A percentile compares a stretch with the other conserved stretches of the same genome.
These are phyloP conservation scores for Caenorhabditis briggsae DNA, from an alignment of 1,140 invertebrate genomes.

Conservation along the genomic window DNA sequence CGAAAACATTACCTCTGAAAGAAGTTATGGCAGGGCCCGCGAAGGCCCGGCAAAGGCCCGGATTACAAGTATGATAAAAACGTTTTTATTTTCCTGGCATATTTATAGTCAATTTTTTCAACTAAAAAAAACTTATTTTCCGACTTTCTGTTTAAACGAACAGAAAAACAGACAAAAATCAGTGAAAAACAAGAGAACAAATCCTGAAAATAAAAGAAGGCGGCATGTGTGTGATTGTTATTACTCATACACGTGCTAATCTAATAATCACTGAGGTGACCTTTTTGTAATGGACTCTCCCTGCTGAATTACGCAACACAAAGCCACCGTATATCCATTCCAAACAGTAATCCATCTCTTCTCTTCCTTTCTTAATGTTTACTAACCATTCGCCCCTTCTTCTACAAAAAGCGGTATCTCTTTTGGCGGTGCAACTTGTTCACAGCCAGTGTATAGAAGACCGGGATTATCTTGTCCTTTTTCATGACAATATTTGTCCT, in stretches of 20 bases:
- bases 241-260: slow-evolving; percentile 14
- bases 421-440: slow-evolving; percentile 54
- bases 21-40: too few relatives aligned
- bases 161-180: too few relatives aligned
- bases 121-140: too few relatives aligned
- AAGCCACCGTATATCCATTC: slow-evolving; percentile 8
- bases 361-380: neutral
- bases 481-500: slow-evolving; percentile 53
- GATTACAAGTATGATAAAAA: too few relatives aligned
- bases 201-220: too few relatives aligned
- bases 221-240: too few relatives aligned
- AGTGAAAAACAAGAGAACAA: too few relatives aligned
- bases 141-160: too few relatives aligned
- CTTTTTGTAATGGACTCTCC: neutral
- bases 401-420: slow-evolving; percentile 24
- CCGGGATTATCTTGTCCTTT: slow-evolving; percentile 24
- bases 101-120: too few relatives aligned
- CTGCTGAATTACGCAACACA: slow-evolving; percentile 38
- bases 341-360: slow-evolving; percentile 45
- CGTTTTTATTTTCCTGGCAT: too few relatives aligned
- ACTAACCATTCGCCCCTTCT: neutral
- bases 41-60: too few relatives aligned
- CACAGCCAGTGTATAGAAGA: slow-evolving; percentile 22
- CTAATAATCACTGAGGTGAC: slow-evolving; percentile 42
- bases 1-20: too few relatives aligned